A percentile compares a stretch with the other conserved stretches of the same genome.
These are phyloP conservation scores for Epizoanthus rinbou DNA, from an alignment of 92 coral and sea anemone genomes.

Conservation along the genomic window DNA sequence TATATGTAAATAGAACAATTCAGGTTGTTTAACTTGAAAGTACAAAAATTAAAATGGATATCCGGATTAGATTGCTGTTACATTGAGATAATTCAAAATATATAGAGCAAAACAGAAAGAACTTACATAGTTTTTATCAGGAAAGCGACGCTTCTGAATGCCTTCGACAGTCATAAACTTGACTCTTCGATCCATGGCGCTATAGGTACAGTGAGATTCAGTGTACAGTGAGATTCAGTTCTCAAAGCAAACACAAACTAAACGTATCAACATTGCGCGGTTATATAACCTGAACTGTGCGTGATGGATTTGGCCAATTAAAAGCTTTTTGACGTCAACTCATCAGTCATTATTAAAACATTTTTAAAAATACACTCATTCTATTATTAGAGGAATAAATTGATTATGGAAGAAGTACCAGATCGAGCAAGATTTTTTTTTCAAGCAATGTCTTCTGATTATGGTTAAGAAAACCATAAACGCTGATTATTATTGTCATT, in stretches of 20 bases:
- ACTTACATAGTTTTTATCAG: conserved; percentile 67
- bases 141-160: conserved; percentile 60
- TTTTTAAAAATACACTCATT: too few species aligned
- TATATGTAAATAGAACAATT: neutral
- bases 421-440: too few species aligned
- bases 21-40: neutral
- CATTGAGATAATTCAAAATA: neutral
- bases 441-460: too few species aligned
- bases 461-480: too few species aligned
- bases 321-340: too few species aligned
- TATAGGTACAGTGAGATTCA: neutral
- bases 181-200: conserved; percentile 59
- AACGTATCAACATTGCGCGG: too few species aligned
- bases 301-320: too few species aligned
- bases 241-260: neutral
- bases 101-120: neutral
- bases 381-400: too few species aligned
- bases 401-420: too few species aligned
- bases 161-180: conserved; percentile 60
- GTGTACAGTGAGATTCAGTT: neutral
- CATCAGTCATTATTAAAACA: too few species aligned
- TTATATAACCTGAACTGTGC: too few species aligned
- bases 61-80: neutral
- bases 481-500: too few species aligned
- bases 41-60: neutral